Evolutionary conservation across 2,888 invertebrate genomes (phyloP).

Genomic region (Caenorhabditis auriculariae): DNA sequence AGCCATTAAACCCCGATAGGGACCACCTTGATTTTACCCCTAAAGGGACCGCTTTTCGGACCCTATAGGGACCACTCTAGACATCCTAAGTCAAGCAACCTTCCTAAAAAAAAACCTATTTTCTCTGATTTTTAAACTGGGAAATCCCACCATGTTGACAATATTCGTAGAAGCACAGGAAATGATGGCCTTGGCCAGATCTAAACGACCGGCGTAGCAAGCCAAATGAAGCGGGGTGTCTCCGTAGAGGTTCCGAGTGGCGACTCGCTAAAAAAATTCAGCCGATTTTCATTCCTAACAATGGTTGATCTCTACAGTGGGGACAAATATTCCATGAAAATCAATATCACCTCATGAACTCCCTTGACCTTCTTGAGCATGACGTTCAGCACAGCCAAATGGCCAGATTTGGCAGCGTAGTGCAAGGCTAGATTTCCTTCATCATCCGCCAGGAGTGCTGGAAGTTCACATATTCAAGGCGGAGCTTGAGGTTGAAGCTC

Average conservation of each 20-base stretch:
- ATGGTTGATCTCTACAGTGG: not conserved
- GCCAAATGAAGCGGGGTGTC: slow-evolving; percentile 67
- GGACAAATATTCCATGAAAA: not conserved
- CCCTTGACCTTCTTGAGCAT: slow-evolving; percentile 53
- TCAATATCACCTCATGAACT: slow-evolving; percentile 14
- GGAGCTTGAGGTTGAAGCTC: slow-evolving; percentile 8
- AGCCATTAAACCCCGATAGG: too few species aligned
- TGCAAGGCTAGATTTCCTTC: slow-evolving; percentile 67
- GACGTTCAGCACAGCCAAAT: slow-evolving; percentile 64
- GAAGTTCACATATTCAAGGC: slow-evolving; percentile 10
- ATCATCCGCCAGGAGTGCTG: slow-evolving; percentile 66
- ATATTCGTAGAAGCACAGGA: slow-evolving; percentile 26
- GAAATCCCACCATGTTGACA: slow-evolving; percentile 34
- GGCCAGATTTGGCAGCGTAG: slow-evolving; percentile 66
- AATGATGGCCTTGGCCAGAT: slow-evolving; percentile 65
- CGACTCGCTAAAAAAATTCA: slow-evolving; percentile 27
- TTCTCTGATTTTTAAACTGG: not conserved
- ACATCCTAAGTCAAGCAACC: too few species aligned
- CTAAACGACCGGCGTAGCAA: slow-evolving; percentile 61
- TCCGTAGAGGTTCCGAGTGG: slow-evolving; percentile 65
- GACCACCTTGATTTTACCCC: too few species aligned
- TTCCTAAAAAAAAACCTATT: too few species aligned
- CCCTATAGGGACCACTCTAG: too few species aligned
- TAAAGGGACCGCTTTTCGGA: too few species aligned
- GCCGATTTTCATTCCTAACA: not conserved